Percentiles rank a stretch among this genome's conserved stretches.
phyloP scores from a whole-genome alignment of 2,888 invertebrate species.

The Apodemia zela region DNA sequence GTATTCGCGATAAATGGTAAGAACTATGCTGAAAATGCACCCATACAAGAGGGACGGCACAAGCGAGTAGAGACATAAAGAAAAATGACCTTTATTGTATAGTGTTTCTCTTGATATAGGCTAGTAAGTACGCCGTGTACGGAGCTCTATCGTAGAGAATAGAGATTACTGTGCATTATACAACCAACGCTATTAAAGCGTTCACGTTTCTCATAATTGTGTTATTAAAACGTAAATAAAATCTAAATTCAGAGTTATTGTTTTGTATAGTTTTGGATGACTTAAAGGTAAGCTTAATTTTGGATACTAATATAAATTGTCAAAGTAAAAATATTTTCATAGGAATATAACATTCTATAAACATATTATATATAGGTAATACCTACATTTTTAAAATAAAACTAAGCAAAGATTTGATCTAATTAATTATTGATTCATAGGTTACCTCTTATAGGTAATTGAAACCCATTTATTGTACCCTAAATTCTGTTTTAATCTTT shows the following conservation, averaged over 20 bases:
- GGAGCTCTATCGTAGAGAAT: background rate
- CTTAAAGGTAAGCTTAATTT: background rate
- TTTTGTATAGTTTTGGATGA: slow-evolving; percentile 1
- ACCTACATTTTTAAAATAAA: no score
- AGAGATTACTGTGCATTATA: slow-evolving; percentile 9
- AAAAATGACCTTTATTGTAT: background rate
- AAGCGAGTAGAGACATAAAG: background rate
- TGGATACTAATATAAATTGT: no score
- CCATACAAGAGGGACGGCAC: background rate
- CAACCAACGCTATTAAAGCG: slow-evolving; percentile 9
- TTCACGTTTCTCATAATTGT: background rate
- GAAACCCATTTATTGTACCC: no score
- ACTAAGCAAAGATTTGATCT: no score
- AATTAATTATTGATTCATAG: no score
- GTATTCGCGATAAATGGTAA: background rate
- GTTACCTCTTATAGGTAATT: no score
- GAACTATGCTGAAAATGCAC: background rate
- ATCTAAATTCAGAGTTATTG: background rate
- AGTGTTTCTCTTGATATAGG: background rate
- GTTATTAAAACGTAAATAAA: background rate
- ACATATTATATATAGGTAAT: no score
- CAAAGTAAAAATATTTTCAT: no score
- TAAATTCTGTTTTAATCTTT: no score
- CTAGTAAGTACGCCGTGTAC: background rate
- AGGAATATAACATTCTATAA: no score